Evolutionary conservation across 2,888 invertebrate species (phyloP), one percentile per base, ranked within the genome.

Genomic region (Pseudoips prasinana): DNA sequence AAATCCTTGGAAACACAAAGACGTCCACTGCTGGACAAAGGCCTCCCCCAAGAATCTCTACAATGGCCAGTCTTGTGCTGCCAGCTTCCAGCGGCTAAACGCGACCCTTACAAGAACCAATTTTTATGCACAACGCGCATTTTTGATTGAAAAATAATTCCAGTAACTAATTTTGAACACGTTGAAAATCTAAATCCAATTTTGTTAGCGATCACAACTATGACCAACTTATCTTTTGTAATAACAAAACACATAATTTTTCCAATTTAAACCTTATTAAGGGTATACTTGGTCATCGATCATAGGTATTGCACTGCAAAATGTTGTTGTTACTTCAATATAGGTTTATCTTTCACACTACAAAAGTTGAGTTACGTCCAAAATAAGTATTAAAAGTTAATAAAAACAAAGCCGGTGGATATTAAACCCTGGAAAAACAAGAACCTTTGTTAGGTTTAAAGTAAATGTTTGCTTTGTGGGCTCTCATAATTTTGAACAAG

Each of bases 81-180:
- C n/a, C n/a, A n/a, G n/a, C n/a, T n/a, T n/a, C n/a, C n/a, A n/a
- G n/a, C n/a, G n/a, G n/a, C n/a, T n/a, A n/a, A n/a, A n/a, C n/a
- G n/a, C n/a, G n/a, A n/a, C n/a, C n/a, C n/a, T 4, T 20, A 24
- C 17, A 45, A 53, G 18, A 33, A 35, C 25, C 28, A 39, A 27
- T 25, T 22, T 14, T 14, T 5, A 14, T 32, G 22, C 32, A 29
- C 20, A 19, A 32, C 25, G 25, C 29, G 25, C 37, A 11, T n/a
- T 33, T 33, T 35, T 44, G 35, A 57, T 44, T 44, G 55, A 57
- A 48, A 57, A 55, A 50, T 58, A 54, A 56, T 54, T 54, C 19
- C 22, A 45, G 29, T 47, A 39, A 29, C 40, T 30, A 23, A 44
- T 58, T 44, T 58, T 54, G 39, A 45, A 34, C 39, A 18, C 47